Evolutionary conservation across 2,797 vertebrate genomes (phyloP), one percentile per base, ranked within the genome.

Genomic region (Malacoctenus gilli): DNA sequence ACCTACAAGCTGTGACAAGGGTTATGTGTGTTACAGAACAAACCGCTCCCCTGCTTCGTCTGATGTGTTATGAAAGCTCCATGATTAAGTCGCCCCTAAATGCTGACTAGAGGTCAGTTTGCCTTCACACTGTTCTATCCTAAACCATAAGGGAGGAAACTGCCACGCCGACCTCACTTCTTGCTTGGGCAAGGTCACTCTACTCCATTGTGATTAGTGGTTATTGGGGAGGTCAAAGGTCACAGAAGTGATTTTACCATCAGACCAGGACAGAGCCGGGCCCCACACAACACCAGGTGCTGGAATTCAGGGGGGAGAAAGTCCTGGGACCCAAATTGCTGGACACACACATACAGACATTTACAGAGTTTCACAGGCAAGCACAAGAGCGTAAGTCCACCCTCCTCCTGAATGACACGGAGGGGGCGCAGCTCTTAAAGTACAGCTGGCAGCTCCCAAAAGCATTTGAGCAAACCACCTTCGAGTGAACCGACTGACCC

Each of bases 291-390:
- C 80, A 83, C 59, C 80, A 90, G 85, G 66, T 89, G 87, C 80
- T 90, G 90, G 77, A 89, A 75, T 72, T 92, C 91, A 84, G 80
- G 61, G 85, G 83, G 76, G 59, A 87, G 82, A 76, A 87, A 72
- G 54, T 90, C 89, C 89, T 89, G 86, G 69, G 79, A 86, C 79
- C 76, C 67, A 85, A 81, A 86, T 61, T 48, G 77, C 89, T 90
- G 82, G 64, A 82, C 72, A 80, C 69, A 87, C 72, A 80, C 64
- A 77, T 41, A 84, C 63, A 80, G 64, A 81, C 72, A 83, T 82
- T 82, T 51, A 82, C 46, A 86, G 42, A 85, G 55, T 68, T 67
- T 70, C 59, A 83, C 35, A 81, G 51, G 63, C 30, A 74, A 30
- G 54, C 22, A 44, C 36, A 30, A 78, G 53, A 74, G 39, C 47